phyloP scores from a whole-genome alignment of 2,113 vertebrate genomes.

The Microtus montanus region DNA sequence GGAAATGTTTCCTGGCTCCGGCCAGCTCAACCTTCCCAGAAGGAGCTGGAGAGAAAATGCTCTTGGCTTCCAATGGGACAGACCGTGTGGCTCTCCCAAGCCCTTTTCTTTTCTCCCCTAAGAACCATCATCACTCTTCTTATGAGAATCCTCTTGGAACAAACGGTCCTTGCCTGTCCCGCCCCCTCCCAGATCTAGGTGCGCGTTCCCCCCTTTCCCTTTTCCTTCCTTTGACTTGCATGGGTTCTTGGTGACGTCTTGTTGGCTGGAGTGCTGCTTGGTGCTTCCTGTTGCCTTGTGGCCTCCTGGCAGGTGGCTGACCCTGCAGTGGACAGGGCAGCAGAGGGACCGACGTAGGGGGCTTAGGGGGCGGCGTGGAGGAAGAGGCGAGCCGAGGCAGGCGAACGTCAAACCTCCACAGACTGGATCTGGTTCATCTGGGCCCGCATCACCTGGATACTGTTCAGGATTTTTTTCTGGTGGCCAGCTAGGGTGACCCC shows the following conservation, averaged over 20 bases:
- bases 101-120: conserved; percentile 76
- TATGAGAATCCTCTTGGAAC: conserved; percentile 82
- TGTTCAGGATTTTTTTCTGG: conserved; percentile 99
- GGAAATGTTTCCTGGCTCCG: conserved; percentile 73
- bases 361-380: conserved; percentile 79
- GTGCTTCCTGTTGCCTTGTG: conserved; percentile 76
- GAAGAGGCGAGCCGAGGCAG: conserved; percentile 74
- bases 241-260: conserved; percentile 72
- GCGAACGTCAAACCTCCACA: conserved; percentile 93
- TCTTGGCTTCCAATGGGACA: conserved; percentile 74
- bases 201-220: conserved; percentile 75
- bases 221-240: conserved; percentile 79
- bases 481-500: conserved; percentile 97
- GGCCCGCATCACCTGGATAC: conserved; percentile 98
- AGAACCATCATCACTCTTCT: conserved; percentile 79
- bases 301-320: conserved; percentile 81
- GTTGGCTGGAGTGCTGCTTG: conserved; percentile 57
- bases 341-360: conserved; percentile 66
- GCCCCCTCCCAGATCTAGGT: conserved; percentile 70
- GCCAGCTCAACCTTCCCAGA: conserved; percentile 80
- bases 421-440: conserved; percentile 99
- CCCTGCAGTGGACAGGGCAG: conserved; percentile 76
- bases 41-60: conserved; percentile 79
- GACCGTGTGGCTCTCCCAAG: conserved; percentile 78
- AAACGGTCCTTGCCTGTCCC: conserved; percentile 78